Conservation (phyloP, 2,888 invertebrate species). For the Suillia variegata region DNA sequence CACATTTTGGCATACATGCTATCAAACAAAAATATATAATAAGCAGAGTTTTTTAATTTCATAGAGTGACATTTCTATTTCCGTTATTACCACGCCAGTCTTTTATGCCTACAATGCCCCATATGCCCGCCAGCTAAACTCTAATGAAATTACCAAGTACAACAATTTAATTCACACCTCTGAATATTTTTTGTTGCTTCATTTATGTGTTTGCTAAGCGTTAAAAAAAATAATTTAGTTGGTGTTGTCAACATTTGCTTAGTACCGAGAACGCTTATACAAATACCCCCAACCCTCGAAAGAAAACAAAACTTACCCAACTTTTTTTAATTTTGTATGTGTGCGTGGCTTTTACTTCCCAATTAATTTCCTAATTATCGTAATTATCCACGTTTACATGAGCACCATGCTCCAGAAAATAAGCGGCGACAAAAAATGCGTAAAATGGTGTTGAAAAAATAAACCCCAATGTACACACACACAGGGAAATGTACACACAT, state of each 20-base stretch:
- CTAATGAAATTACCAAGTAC: background rate
- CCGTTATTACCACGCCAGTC: too few relatives aligned
- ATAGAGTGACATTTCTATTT: too few relatives aligned
- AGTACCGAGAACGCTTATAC: too few relatives aligned
- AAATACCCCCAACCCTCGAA: too few relatives aligned
- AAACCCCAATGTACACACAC: too few relatives aligned
- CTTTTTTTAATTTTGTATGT: conserved; percentile 6
- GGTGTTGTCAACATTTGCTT: too few relatives aligned
- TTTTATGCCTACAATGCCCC: too few relatives aligned
- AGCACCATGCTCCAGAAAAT: conserved; percentile 45
- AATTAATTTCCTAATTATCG: conserved; percentile 53
- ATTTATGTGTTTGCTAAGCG: background rate
- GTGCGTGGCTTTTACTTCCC: conserved; percentile 38
- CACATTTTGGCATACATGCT: too few relatives aligned
- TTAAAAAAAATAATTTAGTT: background rate
- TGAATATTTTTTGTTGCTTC: background rate
- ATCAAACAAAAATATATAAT: too few relatives aligned
- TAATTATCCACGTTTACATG: conserved; percentile 53
- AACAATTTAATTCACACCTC: background rate
- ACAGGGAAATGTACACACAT: too few relatives aligned
- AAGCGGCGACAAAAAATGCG: conserved; percentile 26
- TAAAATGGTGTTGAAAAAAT: conserved; percentile 49
- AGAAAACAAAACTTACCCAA: conserved; percentile 29
- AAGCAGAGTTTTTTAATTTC: too few relatives aligned
- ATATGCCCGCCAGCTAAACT: too few relatives aligned